A percentile compares a stretch with the other conserved stretches of the same genome.
Conservation (phyloP, 2,888 invertebrate genomes). For the Pseudeuparius sepicola region DNA sequence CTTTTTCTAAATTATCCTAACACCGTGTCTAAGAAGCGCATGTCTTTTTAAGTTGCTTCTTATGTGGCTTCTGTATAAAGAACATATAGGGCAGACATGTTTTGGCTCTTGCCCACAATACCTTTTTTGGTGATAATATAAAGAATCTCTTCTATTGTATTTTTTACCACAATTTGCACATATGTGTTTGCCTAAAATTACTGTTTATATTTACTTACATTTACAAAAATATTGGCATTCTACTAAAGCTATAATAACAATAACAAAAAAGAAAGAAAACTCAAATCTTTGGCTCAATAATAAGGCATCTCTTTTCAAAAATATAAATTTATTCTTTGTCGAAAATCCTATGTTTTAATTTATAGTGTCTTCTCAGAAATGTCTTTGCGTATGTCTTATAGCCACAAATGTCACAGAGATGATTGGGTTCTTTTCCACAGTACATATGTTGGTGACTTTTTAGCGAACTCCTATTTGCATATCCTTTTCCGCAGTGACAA, state of each 20-base stretch:
- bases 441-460: conserved; percentile 1
- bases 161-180: conserved; percentile 13
- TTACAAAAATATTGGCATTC: background rate
- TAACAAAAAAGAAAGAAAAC: no score
- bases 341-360: conserved; percentile 3
- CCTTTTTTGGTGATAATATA: conserved; percentile 14
- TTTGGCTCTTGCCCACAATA: conserved; percentile 14
- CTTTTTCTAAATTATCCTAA: no score
- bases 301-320: no score
- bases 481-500: conserved; percentile 3
- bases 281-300: no score
- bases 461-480: conserved; percentile 4
- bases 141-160: conserved; percentile 13
- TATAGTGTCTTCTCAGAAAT: conserved; percentile 4
- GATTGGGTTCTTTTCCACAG: no score
- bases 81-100: conserved; percentile 8
- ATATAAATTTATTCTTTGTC: conserved; percentile 4
- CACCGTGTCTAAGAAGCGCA: no score
- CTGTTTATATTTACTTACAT: background rate
- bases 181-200: background rate
- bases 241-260: no score
- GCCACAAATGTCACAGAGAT: no score
- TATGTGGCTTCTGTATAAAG: conserved; percentile 14
- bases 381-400: no score
- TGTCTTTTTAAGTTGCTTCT: conserved; percentile 14